Conservation (phyloP, 2,888 invertebrate species). For the Lithophane socia region DNA sequence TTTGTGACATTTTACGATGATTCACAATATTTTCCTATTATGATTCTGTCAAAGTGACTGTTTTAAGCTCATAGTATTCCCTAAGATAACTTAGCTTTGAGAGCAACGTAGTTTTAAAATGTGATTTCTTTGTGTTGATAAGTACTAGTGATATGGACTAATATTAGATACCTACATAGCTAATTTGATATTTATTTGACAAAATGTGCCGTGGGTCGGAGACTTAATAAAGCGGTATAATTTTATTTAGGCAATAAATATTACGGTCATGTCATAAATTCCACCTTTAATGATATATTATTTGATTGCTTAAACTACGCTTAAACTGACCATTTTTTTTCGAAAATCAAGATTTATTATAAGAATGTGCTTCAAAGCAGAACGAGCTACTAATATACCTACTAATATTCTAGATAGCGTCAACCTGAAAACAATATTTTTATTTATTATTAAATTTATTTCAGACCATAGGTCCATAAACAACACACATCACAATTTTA, state of each 20-base stretch:
- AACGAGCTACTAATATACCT: background rate
- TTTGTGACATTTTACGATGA: no score
- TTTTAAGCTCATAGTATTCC: no score
- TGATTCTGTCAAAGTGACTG: no score
- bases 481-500: no score
- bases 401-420: background rate
- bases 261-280: conserved; percentile 33
- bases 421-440: no score
- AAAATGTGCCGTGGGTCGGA: conserved; percentile 11
- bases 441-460: no score
- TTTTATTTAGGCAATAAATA: conserved; percentile 39
- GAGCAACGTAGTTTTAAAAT: background rate
- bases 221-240: conserved; percentile 8
- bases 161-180: background rate
- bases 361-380: background rate
- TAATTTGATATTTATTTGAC: conserved; percentile 20
- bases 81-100: background rate
- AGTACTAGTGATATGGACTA: background rate
- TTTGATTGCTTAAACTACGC: conserved; percentile 12
- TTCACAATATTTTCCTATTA: no score
- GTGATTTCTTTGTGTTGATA: background rate
- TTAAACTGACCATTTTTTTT: conserved; percentile 15
- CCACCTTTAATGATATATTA: conserved; percentile 19
- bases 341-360: background rate
- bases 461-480: no score